Evolutionary conservation across 2,888 invertebrate species (phyloP).

Genomic region (Noctua janthe): DNA sequence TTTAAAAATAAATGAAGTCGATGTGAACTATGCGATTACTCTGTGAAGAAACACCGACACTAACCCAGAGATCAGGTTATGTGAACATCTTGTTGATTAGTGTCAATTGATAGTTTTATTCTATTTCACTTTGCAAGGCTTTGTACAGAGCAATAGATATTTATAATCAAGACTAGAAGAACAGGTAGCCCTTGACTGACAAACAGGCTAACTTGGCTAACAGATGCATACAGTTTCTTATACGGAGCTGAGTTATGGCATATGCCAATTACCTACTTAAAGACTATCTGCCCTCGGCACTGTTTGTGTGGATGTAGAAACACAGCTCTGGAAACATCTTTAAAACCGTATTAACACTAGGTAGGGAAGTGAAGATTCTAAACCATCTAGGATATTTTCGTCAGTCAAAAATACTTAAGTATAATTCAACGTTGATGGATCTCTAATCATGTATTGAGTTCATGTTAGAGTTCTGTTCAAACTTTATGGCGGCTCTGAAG

Average conservation of each 20-base stretch:
- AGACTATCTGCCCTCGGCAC: background rate
- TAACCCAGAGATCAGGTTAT: background rate
- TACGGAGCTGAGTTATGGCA: background rate
- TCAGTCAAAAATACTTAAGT: no score
- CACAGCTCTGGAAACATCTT: background rate
- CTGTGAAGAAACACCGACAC: background rate
- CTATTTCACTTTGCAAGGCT: background rate
- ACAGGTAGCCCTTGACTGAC: conserved; percentile 1
- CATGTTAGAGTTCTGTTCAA: no score
- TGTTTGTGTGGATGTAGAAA: background rate
- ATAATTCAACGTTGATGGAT: no score
- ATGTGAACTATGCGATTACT: background rate
- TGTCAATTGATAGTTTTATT: background rate
- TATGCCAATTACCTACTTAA: background rate
- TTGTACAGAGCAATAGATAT: background rate
- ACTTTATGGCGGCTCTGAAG: no score
- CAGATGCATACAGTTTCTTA: background rate
- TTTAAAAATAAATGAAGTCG: background rate
- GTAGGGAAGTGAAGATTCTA: no score
- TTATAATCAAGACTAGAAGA: background rate
- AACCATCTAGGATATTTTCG: no score
- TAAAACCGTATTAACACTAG: background rate
- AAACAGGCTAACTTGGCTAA: background rate
- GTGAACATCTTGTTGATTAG: background rate
- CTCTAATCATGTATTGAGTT: no score